Evolutionary conservation across 2,797 vertebrate genomes (phyloP).

Genomic region (Falco berigora): DNA sequence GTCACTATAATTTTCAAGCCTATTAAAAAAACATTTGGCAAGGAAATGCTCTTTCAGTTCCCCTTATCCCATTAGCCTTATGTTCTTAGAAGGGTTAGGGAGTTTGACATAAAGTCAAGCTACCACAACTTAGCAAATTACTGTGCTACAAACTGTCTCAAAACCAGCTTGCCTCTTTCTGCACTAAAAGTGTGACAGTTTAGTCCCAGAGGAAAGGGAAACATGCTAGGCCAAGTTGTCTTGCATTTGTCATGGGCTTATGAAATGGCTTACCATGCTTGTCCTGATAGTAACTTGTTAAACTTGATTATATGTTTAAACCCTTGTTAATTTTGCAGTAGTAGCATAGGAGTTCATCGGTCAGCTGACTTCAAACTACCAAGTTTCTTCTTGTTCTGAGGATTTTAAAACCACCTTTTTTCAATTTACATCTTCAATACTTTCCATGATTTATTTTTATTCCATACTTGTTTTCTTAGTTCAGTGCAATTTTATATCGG

Average conservation of each 20-base stretch:
- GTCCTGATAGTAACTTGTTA: background rate
- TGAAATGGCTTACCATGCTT: background rate
- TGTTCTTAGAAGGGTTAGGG: background rate
- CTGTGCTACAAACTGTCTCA: background rate
- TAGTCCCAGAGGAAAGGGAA: background rate
- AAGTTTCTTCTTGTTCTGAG: background rate
- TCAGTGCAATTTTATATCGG: background rate
- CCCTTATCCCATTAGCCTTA: background rate
- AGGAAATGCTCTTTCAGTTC: background rate
- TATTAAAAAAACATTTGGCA: background rate
- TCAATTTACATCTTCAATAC: background rate
- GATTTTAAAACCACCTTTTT: background rate
- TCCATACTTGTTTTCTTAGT: background rate
- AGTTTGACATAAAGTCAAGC: background rate
- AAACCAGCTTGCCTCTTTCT: background rate
- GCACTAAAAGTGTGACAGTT: background rate
- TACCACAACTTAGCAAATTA: background rate
- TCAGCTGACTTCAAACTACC: background rate
- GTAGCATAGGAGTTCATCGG: background rate
- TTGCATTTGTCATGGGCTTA: background rate
- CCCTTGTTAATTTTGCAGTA: background rate
- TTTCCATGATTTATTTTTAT: background rate
- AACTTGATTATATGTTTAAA: background rate
- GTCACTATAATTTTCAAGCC: background rate
- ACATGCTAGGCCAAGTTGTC: background rate